These are phyloP conservation scores for Ceriagrion tenellum DNA, from an alignment of 2,888 invertebrate species.

Conservation along the genomic window DNA sequence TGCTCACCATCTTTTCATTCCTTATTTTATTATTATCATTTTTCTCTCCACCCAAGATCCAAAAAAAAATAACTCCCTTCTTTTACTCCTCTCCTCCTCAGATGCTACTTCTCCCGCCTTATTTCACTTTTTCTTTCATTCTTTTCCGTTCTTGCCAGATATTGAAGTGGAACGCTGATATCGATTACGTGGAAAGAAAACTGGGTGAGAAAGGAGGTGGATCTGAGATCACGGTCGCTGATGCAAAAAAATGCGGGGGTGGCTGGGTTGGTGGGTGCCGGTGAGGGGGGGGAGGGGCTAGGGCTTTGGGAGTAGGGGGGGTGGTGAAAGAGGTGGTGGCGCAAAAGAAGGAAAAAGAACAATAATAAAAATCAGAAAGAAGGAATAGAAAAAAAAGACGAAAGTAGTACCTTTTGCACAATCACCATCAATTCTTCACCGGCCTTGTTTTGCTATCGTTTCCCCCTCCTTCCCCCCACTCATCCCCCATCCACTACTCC, in stretches of 20 bases:
- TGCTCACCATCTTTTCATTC: neutral
- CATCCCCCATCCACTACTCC: too few relatives aligned
- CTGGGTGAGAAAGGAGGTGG: conserved; percentile 10
- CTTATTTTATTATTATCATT: conserved; percentile 12
- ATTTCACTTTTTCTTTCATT: neutral
- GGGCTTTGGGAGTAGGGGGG: neutral
- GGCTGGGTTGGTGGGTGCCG: neutral
- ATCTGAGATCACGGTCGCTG: neutral
- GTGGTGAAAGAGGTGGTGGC: neutral
- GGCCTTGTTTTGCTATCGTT: neutral
- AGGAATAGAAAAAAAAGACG: neutral
- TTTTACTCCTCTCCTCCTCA: neutral
- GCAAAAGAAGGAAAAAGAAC: neutral
- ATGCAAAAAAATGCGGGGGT: neutral
- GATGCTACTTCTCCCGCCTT: neutral
- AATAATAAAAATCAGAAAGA: neutral
- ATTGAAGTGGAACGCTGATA: conserved; percentile 29
- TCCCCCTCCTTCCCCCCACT: neutral
- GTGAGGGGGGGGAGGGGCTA: neutral
- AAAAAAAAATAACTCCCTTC: too few relatives aligned
- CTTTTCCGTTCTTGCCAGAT: neutral
- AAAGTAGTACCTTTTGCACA: neutral
- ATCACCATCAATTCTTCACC: neutral
- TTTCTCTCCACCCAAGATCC: neutral
- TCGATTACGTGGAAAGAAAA: conserved; percentile 33